These are phyloP conservation scores for Elaeidobius kamerunicus DNA, from an alignment of 2,888 invertebrate genomes.

Conservation along the genomic window DNA sequence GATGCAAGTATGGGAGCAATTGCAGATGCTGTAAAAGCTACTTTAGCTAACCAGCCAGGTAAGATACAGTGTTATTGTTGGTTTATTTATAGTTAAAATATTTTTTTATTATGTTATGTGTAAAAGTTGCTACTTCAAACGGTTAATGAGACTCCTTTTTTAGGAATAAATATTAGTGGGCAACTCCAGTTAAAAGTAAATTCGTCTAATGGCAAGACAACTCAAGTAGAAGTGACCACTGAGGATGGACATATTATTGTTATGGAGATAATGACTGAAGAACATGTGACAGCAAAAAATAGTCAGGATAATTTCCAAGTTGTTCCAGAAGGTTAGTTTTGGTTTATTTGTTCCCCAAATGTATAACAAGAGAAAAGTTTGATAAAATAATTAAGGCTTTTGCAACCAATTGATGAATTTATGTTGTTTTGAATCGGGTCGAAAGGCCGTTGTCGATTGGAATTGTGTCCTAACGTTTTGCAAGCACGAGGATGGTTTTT, in stretches of 20 bases:
- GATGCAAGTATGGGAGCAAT: slow-evolving; percentile 48
- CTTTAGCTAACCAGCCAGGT: slow-evolving; percentile 47
- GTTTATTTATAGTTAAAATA: too few species aligned
- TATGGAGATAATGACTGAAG: slow-evolving; percentile 43
- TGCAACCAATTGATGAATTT: too few species aligned
- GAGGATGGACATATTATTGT: slow-evolving; percentile 52
- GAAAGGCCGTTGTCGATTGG: too few species aligned
- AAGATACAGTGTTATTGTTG: too few species aligned
- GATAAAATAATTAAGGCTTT: too few species aligned
- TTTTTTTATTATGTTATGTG: too few species aligned
- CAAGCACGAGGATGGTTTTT: neutral
- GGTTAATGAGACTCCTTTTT: too few species aligned
- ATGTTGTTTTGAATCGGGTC: too few species aligned
- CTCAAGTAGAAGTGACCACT: slow-evolving; percentile 50
- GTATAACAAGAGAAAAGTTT: too few species aligned
- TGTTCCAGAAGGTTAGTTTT: slow-evolving; percentile 12
- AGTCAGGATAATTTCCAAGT: neutral
- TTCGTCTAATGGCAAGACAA: slow-evolving; percentile 44
- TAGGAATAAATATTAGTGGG: slow-evolving; percentile 44
- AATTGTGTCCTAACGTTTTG: neutral
- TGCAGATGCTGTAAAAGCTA: slow-evolving; percentile 50
- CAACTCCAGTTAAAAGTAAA: slow-evolving; percentile 48
- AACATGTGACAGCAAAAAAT: neutral
- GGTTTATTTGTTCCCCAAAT: too few species aligned
- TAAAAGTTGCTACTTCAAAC: too few species aligned